These are phyloP conservation scores for Ictidomys tridecemlineatus DNA, from an alignment of 2,113 vertebrate species.

Conservation along the genomic window DNA sequence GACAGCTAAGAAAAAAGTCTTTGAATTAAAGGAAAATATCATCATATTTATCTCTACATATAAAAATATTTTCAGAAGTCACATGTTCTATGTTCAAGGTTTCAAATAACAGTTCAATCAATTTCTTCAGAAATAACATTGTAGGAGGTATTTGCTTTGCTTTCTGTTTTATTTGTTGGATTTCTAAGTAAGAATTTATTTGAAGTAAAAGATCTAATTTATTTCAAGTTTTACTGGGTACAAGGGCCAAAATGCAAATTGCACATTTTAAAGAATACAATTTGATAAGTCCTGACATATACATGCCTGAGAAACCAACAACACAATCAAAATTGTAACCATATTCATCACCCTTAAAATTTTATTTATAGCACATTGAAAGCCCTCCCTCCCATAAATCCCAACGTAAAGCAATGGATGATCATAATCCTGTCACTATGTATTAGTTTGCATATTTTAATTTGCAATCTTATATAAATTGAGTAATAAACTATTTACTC, in stretches of 20 bases:
- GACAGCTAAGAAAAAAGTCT: neutral
- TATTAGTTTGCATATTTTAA: neutral
- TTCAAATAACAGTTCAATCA: neutral
- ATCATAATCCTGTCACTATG: neutral
- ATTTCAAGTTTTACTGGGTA: neutral
- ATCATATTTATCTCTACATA: neutral
- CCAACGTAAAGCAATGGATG: neutral
- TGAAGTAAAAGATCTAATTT: neutral
- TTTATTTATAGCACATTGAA: neutral
- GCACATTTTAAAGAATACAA: neutral
- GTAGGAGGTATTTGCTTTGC: neutral
- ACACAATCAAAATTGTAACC: neutral
- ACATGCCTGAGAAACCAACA: neutral
- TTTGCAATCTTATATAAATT: neutral
- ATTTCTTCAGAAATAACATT: constrained; percentile 6
- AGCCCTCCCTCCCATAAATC: neutral
- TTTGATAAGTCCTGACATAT: neutral
- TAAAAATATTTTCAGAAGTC: neutral
- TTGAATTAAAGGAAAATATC: constrained; percentile 33
- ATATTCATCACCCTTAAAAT: neutral
- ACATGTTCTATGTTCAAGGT: neutral
- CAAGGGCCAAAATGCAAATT: neutral
- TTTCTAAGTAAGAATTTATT: neutral
- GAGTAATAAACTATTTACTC: neutral
- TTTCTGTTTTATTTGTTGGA: neutral